A percentile compares a stretch with the other conserved stretches of the same genome.
Conservation (phyloP, 35 echinoderm and acorn worm species). For the Apostichopus californicus region DNA sequence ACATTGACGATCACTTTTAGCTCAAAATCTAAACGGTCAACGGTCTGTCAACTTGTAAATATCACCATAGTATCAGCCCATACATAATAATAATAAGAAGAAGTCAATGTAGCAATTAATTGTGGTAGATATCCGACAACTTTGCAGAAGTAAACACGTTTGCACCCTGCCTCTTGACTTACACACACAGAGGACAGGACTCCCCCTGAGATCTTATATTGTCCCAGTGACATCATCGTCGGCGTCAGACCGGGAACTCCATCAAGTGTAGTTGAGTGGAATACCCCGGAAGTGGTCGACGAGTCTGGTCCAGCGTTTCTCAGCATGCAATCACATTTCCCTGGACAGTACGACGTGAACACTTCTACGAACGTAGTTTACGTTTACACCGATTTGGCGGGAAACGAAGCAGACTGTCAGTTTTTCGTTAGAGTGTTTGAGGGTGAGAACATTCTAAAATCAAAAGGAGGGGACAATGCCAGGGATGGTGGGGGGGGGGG, state of each 20-base stretch:
- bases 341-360: neutral
- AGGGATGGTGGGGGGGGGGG: too few relatives aligned
- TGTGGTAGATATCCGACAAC: too few relatives aligned
- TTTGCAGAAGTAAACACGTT: too few relatives aligned
- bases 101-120: too few relatives aligned
- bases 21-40: too few relatives aligned
- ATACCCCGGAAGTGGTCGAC: neutral
- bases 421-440: neutral
- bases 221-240: neutral
- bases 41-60: too few relatives aligned
- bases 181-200: neutral
- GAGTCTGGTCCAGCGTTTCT: neutral
- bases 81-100: too few relatives aligned
- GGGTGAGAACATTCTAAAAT: neutral
- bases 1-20: too few relatives aligned
- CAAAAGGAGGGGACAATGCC: too few relatives aligned
- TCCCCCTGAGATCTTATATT: neutral
- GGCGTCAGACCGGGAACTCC: neutral
- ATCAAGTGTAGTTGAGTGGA: neutral
- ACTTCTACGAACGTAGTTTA: neutral
- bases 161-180: neutral
- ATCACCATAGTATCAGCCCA: too few relatives aligned
- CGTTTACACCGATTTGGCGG: neutral
- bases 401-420: neutral
- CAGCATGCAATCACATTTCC: neutral